A percentile compares a stretch with the other conserved stretches of the same genome.
Evolutionary conservation across 2,113 vertebrate genomes (phyloP).

Genomic region (Prochilodus magdalenae): DNA sequence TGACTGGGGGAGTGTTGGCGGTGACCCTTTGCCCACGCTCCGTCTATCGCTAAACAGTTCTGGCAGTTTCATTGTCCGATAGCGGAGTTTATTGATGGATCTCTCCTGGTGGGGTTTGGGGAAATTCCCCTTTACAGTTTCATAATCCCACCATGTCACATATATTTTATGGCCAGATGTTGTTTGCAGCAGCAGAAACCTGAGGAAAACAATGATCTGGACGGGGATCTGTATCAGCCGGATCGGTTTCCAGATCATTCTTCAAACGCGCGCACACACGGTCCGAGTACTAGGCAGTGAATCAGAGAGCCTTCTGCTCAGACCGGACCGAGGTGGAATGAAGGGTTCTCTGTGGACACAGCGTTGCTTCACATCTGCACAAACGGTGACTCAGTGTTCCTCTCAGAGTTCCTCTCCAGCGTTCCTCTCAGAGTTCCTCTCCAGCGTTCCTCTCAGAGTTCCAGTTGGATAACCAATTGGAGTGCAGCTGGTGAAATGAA

Average conservation of each 20-base stretch:
- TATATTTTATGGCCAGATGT: slow-evolving; percentile 27
- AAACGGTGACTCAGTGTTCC: background rate
- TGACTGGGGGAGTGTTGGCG: background rate
- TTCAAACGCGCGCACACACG: background rate
- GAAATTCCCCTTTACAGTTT: background rate
- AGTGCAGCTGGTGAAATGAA: no score
- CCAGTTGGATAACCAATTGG: no score
- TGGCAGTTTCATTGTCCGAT: background rate
- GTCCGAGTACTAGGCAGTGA: background rate
- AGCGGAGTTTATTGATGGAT: background rate
- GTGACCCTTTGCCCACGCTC: background rate
- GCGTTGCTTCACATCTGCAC: slow-evolving; percentile 50
- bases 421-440: background rate
- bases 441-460: background rate
- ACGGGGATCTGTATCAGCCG: background rate
- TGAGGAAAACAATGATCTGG: slow-evolving; percentile 8
- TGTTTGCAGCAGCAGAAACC: slow-evolving; percentile 4
- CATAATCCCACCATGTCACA: background rate
- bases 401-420: background rate
- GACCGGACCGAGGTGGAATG: slow-evolving; percentile 22
- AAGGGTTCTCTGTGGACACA: slow-evolving; percentile 16
- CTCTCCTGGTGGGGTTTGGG: background rate
- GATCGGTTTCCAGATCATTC: slow-evolving; percentile 22
- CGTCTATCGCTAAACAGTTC: background rate
- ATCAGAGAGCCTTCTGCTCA: slow-evolving; percentile 10